Conservation (phyloP, 1,140 invertebrate genomes). For the Pinna nobilis region DNA sequence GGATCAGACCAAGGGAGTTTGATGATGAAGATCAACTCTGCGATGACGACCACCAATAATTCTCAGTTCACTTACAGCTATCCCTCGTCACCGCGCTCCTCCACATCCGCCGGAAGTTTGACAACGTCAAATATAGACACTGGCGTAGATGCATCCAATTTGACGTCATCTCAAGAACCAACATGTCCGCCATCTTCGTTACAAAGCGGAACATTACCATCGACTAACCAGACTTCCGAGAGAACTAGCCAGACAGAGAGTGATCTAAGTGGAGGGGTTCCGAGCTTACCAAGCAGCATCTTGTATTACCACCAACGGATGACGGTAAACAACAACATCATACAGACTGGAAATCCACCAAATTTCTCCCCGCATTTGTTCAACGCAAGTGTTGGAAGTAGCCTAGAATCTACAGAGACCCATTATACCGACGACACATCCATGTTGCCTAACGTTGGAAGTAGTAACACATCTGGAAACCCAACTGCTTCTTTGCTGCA, state of each 20-base stretch:
- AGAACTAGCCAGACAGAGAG: constrained; percentile 23
- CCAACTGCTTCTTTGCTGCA: constrained; percentile 22
- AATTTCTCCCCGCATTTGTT: constrained; percentile 10
- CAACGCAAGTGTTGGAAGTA: constrained; percentile 29
- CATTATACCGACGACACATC: constrained; percentile 48
- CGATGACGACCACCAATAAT: constrained; percentile 4
- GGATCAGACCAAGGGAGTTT: constrained; percentile 14
- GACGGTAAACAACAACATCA: constrained; percentile 17
- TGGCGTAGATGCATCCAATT: constrained; percentile 18
- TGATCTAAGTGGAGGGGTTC: constrained; percentile 31
- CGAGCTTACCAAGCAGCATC: constrained; percentile 54
- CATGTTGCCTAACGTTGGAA: constrained; percentile 49
- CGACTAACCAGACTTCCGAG: neutral
- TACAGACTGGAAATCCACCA: constrained; percentile 27
- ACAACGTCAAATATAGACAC: constrained; percentile 31
- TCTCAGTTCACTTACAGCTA: constrained; percentile 31
- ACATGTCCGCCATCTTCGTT: constrained; percentile 16
- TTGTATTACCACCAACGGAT: constrained; percentile 44
- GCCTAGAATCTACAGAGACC: constrained; percentile 27
- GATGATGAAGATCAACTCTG: neutral
- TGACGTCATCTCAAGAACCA: constrained; percentile 24
- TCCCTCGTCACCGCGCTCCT: constrained; percentile 33
- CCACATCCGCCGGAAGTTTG: constrained; percentile 19
- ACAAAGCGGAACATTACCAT: constrained; percentile 3
- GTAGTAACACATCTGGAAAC: constrained; percentile 42